Conservation (phyloP, 2,113 vertebrate species). For the Dolichotis patagonum region DNA sequence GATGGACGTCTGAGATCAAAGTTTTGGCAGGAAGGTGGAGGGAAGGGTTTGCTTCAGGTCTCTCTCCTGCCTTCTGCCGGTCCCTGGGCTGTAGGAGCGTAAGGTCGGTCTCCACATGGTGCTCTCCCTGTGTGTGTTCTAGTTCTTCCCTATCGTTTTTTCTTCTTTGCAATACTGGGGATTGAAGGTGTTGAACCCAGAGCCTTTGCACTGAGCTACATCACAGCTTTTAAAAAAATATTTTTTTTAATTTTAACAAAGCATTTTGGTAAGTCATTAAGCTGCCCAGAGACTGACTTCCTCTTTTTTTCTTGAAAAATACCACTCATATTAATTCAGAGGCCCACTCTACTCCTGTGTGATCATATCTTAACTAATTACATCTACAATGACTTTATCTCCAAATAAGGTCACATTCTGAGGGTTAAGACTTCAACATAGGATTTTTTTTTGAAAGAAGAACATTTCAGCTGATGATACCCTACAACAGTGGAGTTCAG, state of each 20-base stretch:
- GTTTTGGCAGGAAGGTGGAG: fast-evolving
- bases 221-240: neutral
- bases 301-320: neutral
- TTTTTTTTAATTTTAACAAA: neutral
- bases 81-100: fast-evolving
- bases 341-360: fast-evolving
- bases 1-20: neutral
- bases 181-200: neutral
- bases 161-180: neutral
- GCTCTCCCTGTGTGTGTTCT: neutral
- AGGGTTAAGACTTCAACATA: neutral
- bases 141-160: too few relatives aligned
- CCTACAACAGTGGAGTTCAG: neutral
- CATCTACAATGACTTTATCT: neutral
- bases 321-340: too few relatives aligned
- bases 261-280: neutral
- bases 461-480: neutral
- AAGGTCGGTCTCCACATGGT: neutral
- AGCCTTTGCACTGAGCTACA: neutral
- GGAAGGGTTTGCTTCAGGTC: neutral
- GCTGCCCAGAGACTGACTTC: neutral
- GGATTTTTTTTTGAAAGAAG: neutral
- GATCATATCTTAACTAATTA: neutral
- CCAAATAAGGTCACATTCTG: neutral
- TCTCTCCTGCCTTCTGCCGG: neutral